Conservation (phyloP, 2,888 invertebrate species). For the Thymelicus lineola region DNA sequence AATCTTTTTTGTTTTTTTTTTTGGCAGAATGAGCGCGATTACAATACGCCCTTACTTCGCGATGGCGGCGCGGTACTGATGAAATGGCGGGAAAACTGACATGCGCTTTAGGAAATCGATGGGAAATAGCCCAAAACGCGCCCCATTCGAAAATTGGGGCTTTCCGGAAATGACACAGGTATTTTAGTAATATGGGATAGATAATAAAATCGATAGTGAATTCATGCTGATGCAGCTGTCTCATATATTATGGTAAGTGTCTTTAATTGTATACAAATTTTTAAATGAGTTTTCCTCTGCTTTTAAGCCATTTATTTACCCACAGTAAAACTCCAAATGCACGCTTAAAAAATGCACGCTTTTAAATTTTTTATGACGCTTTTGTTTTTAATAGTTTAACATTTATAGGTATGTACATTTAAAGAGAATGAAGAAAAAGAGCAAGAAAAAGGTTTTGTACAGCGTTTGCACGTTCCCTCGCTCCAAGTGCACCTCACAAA, state of each 20-base stretch:
- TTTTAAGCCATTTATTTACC: too few relatives aligned
- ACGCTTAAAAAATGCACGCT: too few relatives aligned
- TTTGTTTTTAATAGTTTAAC: too few relatives aligned
- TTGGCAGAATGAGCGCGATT: conserved; percentile 43
- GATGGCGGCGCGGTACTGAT: conserved; percentile 58
- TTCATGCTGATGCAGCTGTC: background rate
- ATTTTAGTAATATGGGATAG: conserved; percentile 12
- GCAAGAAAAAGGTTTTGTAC: too few relatives aligned
- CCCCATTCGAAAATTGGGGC: conserved; percentile 47
- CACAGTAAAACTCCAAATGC: too few relatives aligned
- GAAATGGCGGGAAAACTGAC: conserved; percentile 68
- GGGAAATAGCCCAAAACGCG: conserved; percentile 57
- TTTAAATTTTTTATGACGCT: too few relatives aligned
- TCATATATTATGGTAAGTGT: background rate
- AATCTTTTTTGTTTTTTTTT: conserved; percentile 42
- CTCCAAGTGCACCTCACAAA: too few relatives aligned
- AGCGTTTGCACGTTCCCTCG: too few relatives aligned
- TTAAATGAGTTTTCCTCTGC: too few relatives aligned
- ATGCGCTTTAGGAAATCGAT: conserved; percentile 83
- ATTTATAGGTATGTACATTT: too few relatives aligned
- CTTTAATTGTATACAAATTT: background rate
- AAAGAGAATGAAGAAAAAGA: too few relatives aligned
- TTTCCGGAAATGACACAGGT: conserved; percentile 27
- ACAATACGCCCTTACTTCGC: conserved; percentile 46
- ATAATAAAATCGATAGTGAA: conserved; percentile 6